A percentile compares a stretch with the other conserved stretches of the same genome.
Evolutionary conservation across 2,797 vertebrate species (phyloP).

Genomic region (Squalus acanthias): DNA sequence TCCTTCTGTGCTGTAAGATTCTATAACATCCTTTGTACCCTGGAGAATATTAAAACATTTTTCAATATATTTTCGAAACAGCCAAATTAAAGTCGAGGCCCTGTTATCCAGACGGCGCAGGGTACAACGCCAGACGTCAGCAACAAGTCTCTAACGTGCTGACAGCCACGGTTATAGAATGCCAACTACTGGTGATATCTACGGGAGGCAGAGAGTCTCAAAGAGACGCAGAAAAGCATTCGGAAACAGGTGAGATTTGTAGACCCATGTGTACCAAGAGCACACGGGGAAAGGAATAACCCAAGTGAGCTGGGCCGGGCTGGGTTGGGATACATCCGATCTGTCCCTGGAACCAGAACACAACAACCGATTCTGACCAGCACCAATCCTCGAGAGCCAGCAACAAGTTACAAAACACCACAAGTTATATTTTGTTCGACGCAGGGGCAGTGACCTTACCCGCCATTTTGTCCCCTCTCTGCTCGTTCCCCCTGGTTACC

Average conservation of each 20-base stretch:
- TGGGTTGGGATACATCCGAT: neutral
- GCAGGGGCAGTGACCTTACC: neutral
- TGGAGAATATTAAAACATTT: neutral
- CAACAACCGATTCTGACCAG: neutral
- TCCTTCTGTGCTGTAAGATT: neutral
- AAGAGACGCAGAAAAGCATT: neutral
- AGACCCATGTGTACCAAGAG: neutral
- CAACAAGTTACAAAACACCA: neutral
- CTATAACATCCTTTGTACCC: neutral
- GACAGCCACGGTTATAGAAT: neutral
- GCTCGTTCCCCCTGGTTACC: slow-evolving; percentile 52
- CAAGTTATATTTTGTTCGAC: neutral
- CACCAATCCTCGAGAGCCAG: neutral
- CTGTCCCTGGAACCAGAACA: neutral
- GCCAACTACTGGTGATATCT: neutral
- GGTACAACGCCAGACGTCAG: neutral
- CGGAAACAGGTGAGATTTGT: neutral
- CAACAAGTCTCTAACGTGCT: neutral
- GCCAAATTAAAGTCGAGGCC: neutral
- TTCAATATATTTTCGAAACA: neutral
- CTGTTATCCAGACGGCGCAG: neutral
- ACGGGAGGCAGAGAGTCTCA: neutral
- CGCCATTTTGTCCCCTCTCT: neutral
- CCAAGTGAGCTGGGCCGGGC: neutral
- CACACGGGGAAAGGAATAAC: neutral